A percentile compares a stretch with the other conserved stretches of the same genome.
Conservation (phyloP, 2,113 vertebrate species). For the Trichechus manatus region DNA sequence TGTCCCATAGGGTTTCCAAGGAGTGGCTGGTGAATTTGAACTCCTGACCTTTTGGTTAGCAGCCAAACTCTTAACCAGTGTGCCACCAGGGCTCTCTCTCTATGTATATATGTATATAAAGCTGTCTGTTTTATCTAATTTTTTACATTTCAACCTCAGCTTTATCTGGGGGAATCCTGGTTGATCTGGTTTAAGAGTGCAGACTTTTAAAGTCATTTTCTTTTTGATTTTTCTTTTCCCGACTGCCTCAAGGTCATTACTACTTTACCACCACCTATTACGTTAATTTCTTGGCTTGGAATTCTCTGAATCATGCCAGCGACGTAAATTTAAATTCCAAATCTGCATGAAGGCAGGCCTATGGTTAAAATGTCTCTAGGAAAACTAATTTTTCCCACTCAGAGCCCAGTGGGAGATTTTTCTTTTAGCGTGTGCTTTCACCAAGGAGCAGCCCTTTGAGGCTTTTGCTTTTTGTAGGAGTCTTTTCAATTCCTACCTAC, state of each 20-base stretch:
- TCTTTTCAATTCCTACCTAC: neutral
- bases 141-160: neutral
- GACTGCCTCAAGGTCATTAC: neutral
- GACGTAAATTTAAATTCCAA: neutral
- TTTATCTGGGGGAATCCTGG: neutral
- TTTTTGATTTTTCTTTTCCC: neutral
- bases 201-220: neutral
- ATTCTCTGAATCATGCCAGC: neutral
- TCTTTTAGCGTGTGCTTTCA: neutral
- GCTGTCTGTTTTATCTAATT: neutral
- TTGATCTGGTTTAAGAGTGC: slow-evolving; percentile 25
- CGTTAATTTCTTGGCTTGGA: neutral
- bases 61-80: too few relatives aligned
- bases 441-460: neutral
- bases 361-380: neutral
- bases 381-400: neutral
- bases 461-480: neutral
- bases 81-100: too few relatives aligned
- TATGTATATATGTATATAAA: too few relatives aligned
- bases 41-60: too few relatives aligned
- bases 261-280: neutral
- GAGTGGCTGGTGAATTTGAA: too few relatives aligned
- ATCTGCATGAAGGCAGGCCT: neutral
- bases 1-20: too few relatives aligned
- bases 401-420: neutral